Evolutionary conservation across 2,888 invertebrate genomes (phyloP).

Genomic region (Sesia apiformis): DNA sequence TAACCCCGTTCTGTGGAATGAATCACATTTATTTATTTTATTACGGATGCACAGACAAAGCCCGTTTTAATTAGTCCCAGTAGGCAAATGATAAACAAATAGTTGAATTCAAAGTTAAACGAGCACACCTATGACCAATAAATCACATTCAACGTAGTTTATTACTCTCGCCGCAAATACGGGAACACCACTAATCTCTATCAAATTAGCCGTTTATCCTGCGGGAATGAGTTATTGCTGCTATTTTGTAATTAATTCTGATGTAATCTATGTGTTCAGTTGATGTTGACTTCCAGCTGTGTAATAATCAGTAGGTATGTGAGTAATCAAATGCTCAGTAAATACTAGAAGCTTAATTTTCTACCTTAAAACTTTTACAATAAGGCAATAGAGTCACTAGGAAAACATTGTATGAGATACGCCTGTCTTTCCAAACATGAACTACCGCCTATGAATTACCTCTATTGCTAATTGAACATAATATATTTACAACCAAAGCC

Average conservation of each 20-base stretch:
- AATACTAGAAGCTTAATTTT: no score
- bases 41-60: no score
- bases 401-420: no score
- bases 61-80: neutral
- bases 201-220: slow-evolving; percentile 24
- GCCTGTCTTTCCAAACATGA: no score
- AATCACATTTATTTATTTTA: no score
- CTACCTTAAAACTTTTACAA: no score
- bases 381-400: no score
- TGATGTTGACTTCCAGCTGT: neutral
- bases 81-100: neutral
- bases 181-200: slow-evolving; percentile 21
- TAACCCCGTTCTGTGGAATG: no score
- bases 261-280: neutral
- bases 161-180: slow-evolving; percentile 14
- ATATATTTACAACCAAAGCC: no score
- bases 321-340: no score
- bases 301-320: neutral
- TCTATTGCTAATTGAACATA: no score
- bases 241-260: slow-evolving; percentile 11
- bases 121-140: slow-evolving; percentile 13
- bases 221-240: slow-evolving; percentile 11
- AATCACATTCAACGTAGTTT: slow-evolving; percentile 17
- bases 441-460: no score
- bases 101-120: neutral